phyloP scores from a whole-genome alignment of 2,113 vertebrate species.

The Castor canadensis region DNA sequence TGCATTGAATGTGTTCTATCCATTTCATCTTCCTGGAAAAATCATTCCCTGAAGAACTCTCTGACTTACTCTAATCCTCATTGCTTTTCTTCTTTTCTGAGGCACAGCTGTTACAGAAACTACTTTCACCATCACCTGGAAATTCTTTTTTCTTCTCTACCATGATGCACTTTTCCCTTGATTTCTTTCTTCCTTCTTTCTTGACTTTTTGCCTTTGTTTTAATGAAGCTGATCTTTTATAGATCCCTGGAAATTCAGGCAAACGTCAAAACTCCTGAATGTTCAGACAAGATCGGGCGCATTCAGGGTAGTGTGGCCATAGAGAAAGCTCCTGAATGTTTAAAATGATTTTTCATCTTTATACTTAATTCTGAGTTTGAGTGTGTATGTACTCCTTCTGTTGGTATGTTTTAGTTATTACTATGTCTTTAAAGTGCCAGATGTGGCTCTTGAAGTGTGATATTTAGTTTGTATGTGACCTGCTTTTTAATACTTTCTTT shows the following conservation, averaged over 20 bases:
- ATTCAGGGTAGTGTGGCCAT: too few relatives aligned
- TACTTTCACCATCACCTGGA: not conserved
- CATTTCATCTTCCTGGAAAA: slow-evolving; percentile 1
- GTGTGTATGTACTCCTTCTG: not conserved
- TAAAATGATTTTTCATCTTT: not conserved
- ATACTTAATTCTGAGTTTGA: not conserved
- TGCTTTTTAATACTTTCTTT: not conserved
- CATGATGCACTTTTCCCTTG: not conserved
- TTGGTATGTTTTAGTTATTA: not conserved
- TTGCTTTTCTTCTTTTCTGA: not conserved
- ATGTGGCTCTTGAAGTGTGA: not conserved
- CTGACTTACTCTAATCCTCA: not conserved
- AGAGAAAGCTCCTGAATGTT: too few relatives aligned
- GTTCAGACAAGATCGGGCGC: too few relatives aligned
- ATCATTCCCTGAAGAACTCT: not conserved
- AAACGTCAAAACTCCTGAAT: not conserved
- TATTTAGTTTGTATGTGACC: not conserved
- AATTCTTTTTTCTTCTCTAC: not conserved
- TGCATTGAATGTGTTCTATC: not conserved
- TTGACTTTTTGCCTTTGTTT: not conserved
- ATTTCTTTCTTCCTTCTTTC: not conserved
- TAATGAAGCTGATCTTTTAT: not conserved
- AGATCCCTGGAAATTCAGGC: not conserved
- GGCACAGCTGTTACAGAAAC: not conserved
- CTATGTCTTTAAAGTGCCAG: not conserved